phyloP scores from a whole-genome alignment of 2,797 vertebrate genomes.

The Parauchenoglanis punctatus region DNA sequence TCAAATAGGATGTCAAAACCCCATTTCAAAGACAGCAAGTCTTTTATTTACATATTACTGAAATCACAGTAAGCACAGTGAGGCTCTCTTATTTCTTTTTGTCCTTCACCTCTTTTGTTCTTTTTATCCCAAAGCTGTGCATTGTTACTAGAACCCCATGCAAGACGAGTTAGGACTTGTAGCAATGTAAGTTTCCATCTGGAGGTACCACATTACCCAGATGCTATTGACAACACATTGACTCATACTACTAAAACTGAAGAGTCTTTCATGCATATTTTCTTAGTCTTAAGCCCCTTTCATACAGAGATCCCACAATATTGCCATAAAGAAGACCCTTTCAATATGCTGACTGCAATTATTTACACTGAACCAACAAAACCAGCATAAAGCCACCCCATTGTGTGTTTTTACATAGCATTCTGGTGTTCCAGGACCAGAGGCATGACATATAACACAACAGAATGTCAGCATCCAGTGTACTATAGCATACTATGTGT shows the following conservation, averaged over 20 bases:
- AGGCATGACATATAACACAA: too few species aligned
- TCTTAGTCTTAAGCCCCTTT: background rate
- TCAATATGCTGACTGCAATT: too few species aligned
- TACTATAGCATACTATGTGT: too few species aligned
- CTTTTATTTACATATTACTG: slow-evolving; percentile 1
- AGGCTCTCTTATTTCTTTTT: background rate
- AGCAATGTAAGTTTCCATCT: slow-evolving; percentile 3
- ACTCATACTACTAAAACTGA: background rate
- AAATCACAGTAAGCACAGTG: background rate
- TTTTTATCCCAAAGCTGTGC: slow-evolving; percentile 23
- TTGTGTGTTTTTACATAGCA: background rate
- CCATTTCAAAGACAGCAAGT: background rate
- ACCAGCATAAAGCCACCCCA: too few species aligned
- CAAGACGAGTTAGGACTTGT: slow-evolving; percentile 28
- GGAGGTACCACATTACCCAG: slow-evolving; percentile 16
- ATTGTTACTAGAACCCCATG: slow-evolving; percentile 19
- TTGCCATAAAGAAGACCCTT: too few species aligned
- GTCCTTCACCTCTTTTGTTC: slow-evolving; percentile 1
- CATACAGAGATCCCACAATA: too few species aligned
- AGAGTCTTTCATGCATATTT: background rate
- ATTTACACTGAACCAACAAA: too few species aligned
- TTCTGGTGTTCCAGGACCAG: too few species aligned
- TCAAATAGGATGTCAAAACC: background rate
- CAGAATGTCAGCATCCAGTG: too few species aligned
- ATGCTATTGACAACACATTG: slow-evolving; percentile 3